Evolutionary conservation across 1,140 invertebrate species (phyloP).

Genomic region (Charaxes varanes): DNA sequence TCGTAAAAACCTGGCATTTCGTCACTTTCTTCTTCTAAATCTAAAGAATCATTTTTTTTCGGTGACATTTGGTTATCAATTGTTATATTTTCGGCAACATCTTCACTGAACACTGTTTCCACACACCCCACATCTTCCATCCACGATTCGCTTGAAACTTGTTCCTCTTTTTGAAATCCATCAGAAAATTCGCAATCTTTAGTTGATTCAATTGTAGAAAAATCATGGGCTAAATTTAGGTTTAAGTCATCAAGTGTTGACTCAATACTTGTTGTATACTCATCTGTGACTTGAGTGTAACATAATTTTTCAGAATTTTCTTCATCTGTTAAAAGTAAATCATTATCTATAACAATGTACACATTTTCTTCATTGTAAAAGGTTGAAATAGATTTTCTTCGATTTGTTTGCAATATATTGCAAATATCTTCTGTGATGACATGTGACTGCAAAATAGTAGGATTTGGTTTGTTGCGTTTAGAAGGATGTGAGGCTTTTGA

Average conservation of each 20-base stretch:
- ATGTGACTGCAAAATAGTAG: slow-evolving; percentile 26
- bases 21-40: slow-evolving; percentile 18
- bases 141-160: slow-evolving; percentile 46
- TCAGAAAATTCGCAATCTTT: slow-evolving; percentile 20
- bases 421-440: slow-evolving; percentile 34
- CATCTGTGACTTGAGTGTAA: slow-evolving; percentile 33
- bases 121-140: slow-evolving; percentile 64
- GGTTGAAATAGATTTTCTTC: slow-evolving; percentile 55
- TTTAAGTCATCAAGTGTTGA: background rate
- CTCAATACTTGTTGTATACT: slow-evolving; percentile 21
- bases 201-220: slow-evolving; percentile 1
- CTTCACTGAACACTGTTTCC: slow-evolving; percentile 66
- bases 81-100: slow-evolving; percentile 47
- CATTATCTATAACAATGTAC: slow-evolving; percentile 58
- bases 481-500: slow-evolving; percentile 21
- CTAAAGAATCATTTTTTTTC: slow-evolving; percentile 14
- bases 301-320: slow-evolving; percentile 39
- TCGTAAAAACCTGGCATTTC: slow-evolving; percentile 15
- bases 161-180: slow-evolving; percentile 22
- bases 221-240: background rate
- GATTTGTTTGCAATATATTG: slow-evolving; percentile 44
- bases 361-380: slow-evolving; percentile 53
- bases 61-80: slow-evolving; percentile 37
- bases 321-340: slow-evolving; percentile 50
- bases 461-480: slow-evolving; percentile 36